Percentiles rank a stretch among this genome's conserved stretches.
phyloP scores from a whole-genome alignment of 2,797 vertebrate species.

The Aulostomus chinensis region DNA sequence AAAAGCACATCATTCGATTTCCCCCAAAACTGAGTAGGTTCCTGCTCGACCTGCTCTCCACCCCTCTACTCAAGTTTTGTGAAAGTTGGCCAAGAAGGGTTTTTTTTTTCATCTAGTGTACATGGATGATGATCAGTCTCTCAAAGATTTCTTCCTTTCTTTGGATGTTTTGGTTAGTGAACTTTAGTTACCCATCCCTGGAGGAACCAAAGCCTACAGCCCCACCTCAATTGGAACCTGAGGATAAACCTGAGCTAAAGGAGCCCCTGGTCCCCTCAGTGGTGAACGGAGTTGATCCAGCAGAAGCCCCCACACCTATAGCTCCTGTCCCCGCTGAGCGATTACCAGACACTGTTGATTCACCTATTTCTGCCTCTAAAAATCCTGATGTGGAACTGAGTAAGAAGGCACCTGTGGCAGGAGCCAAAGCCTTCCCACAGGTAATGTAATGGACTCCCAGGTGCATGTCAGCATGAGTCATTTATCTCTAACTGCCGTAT shows the following conservation, averaged over 20 bases:
- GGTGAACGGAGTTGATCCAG: conserved; percentile 70
- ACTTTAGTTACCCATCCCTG: conserved; percentile 94
- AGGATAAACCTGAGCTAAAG: conserved; percentile 54
- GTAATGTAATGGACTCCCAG: conserved; percentile 71
- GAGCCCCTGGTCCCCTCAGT: conserved; percentile 60
- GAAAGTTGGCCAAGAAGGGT: no score
- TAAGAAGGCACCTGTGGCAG: conserved; percentile 39
- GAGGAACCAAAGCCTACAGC: conserved; percentile 87
- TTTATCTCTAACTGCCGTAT: neutral
- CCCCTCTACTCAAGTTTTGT: no score
- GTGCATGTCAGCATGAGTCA: neutral
- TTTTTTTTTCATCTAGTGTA: no score
- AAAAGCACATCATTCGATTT: no score
- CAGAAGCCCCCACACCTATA: conserved; percentile 55
- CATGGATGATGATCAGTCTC: no score
- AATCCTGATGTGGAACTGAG: conserved; percentile 28
- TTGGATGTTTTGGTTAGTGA: conserved; percentile 79
- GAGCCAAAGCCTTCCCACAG: conserved; percentile 85
- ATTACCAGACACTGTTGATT: conserved; percentile 65
- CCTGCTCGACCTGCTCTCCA: no score
- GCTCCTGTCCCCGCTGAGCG: conserved; percentile 44
- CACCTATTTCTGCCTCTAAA: conserved; percentile 63
- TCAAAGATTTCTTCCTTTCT: neutral
- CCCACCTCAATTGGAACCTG: conserved; percentile 68
- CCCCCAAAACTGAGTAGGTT: no score